A percentile compares a stretch with the other conserved stretches of the same genome.
phyloP scores from a whole-genome alignment of 2,113 vertebrate species.

The Hepsetus odoe region DNA sequence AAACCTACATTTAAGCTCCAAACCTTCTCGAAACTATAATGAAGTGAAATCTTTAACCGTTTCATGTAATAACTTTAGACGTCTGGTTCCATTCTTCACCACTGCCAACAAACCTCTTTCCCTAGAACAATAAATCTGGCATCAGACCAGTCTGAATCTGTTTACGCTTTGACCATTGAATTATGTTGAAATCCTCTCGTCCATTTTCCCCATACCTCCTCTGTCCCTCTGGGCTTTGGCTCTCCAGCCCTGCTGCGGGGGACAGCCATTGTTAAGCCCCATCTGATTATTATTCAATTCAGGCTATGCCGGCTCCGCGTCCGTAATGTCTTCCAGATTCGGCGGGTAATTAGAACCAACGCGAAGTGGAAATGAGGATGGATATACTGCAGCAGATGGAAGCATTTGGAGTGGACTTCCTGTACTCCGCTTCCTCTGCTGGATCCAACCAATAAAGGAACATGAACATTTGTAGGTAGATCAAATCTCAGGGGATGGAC shows the following conservation, averaged over 20 bases:
- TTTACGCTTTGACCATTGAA: no score
- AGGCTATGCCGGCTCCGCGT: not conserved
- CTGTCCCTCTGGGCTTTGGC: not conserved
- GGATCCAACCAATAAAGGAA: not conserved
- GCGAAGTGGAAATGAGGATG: conserved; percentile 5
- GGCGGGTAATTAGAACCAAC: conserved; percentile 10
- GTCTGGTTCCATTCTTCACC: no score
- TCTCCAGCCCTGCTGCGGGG: not conserved
- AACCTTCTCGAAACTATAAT: no score
- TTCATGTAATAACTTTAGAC: no score
- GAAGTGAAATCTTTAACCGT: no score
- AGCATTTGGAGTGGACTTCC: conserved; percentile 14
- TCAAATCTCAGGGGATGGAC: conserved; percentile 14
- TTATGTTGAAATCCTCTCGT: no score
- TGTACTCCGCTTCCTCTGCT: not conserved
- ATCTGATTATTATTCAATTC: conserved; percentile 37
- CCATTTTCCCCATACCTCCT: not conserved
- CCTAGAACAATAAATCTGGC: no score
- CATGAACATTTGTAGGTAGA: conserved; percentile 38
- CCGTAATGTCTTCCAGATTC: conserved; percentile 23
- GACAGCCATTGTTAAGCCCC: conserved; percentile 1
- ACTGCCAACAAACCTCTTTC: no score
- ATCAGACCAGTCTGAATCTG: no score
- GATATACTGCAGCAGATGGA: conserved; percentile 32
- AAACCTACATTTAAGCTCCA: no score